Evolutionary conservation across 2,888 invertebrate species (phyloP).

Genomic region (Diaprepes abbreviatus): DNA sequence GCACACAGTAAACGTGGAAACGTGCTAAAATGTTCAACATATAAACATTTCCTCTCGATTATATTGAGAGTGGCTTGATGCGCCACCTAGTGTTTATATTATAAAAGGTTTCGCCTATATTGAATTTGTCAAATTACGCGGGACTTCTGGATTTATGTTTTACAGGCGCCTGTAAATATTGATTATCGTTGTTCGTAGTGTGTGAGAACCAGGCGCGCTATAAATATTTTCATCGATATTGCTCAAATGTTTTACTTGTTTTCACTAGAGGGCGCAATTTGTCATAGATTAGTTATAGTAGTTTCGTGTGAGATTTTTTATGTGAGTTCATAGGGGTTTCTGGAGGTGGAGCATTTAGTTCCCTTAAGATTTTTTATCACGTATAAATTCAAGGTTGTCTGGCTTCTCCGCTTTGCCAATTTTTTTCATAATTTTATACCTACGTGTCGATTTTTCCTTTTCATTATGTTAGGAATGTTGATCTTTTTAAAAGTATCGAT

Average conservation of each 20-base stretch:
- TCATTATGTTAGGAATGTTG: too few relatives aligned
- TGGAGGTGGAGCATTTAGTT: not conserved
- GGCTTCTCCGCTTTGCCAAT: too few relatives aligned
- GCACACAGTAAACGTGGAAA: not conserved
- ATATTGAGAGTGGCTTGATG: not conserved
- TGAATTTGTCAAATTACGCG: not conserved
- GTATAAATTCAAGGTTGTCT: not conserved
- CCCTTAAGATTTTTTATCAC: not conserved
- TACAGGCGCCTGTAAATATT: not conserved
- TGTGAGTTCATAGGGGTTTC: not conserved
- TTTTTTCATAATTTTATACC: too few relatives aligned
- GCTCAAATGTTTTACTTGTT: not conserved
- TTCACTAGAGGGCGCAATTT: not conserved
- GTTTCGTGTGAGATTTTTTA: not conserved
- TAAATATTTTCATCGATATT: slow-evolving; percentile 6
- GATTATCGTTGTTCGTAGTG: not conserved
- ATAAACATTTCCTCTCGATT: not conserved
- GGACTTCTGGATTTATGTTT: slow-evolving; percentile 1
- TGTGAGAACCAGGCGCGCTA: not conserved
- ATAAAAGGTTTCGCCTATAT: not conserved
- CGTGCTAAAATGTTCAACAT: not conserved
- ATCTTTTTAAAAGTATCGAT: too few relatives aligned
- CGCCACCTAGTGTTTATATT: not conserved
- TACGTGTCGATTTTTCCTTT: too few relatives aligned
- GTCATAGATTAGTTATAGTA: too few relatives aligned